A percentile compares a stretch with the other conserved stretches of the same genome.
Conservation (phyloP, 2,888 invertebrate species). For the Altica lythri region DNA sequence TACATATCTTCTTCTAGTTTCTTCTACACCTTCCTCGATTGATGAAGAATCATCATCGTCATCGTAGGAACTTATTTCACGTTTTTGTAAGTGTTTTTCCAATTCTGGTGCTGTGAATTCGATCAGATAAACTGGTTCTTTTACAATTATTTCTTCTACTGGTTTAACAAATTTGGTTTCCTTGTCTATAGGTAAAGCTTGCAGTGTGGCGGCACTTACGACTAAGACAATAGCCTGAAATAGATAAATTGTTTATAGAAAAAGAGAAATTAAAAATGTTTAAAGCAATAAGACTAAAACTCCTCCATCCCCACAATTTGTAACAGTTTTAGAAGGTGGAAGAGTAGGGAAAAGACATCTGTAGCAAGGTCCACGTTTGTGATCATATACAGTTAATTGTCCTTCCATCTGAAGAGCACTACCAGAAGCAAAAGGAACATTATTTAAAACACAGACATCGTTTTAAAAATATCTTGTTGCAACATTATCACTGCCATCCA, state of each 20-base stretch:
- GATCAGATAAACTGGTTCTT: background rate
- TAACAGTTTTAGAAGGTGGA: constrained; percentile 87
- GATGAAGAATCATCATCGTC: background rate
- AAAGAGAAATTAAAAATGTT: no score
- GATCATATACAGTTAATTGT: constrained; percentile 85
- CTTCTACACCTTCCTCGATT: no score
- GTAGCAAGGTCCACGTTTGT: constrained; percentile 86
- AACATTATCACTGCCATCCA: constrained; percentile 97
- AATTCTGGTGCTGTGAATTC: background rate
- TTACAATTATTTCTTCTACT: background rate
- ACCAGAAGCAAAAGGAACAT: constrained; percentile 90
- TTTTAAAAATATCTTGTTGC: constrained; percentile 94
- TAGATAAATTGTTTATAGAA: no score
- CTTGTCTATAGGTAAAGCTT: background rate
- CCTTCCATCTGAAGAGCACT: constrained; percentile 96
- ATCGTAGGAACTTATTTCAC: background rate
- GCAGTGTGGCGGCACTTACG: background rate
- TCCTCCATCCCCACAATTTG: constrained; percentile 92
- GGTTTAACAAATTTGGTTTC: background rate
- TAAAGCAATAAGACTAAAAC: no score
- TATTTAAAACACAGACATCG: constrained; percentile 84
- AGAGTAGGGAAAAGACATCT: constrained; percentile 92
- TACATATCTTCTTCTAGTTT: constrained; percentile 8
- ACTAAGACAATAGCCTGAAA: no score
- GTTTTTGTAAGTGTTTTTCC: background rate